Conservation (phyloP, 2,888 invertebrate species). For the Cryptus armator region DNA sequence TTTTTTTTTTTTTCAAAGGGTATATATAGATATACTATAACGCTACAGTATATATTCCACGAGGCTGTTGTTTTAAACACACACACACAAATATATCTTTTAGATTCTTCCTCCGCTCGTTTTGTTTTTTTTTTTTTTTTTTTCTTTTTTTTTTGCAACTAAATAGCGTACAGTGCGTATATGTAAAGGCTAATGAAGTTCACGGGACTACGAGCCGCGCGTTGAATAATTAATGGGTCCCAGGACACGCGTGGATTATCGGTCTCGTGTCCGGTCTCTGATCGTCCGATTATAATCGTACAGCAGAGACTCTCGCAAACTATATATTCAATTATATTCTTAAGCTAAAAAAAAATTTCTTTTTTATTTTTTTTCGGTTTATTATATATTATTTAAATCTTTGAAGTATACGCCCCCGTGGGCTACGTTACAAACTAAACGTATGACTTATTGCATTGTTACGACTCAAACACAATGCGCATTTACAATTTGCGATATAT, state of each 20-base stretch:
- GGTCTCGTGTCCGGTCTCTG: constrained; percentile 17
- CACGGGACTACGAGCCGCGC: constrained; percentile 29
- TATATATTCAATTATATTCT: constrained; percentile 55
- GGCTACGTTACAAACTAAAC: constrained; percentile 59
- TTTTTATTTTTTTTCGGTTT: constrained; percentile 19
- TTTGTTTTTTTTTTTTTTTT: constrained; percentile 33
- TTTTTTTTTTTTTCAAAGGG: constrained; percentile 53
- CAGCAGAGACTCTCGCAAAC: constrained; percentile 40
- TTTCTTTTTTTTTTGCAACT: constrained; percentile 47
- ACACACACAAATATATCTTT: constrained; percentile 23
- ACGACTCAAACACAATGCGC: constrained; percentile 41
- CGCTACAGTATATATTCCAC: constrained; percentile 54
- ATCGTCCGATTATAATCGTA: background rate
- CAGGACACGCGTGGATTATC: constrained; percentile 13
- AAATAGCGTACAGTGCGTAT: constrained; percentile 51
- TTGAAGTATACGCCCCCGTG: constrained; percentile 53
- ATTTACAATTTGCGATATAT: constrained; percentile 35
- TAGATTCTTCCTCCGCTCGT: constrained; percentile 22
- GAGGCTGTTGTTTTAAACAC: constrained; percentile 61
- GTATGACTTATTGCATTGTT: constrained; percentile 66
- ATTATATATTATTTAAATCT: constrained; percentile 64
- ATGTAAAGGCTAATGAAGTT: constrained; percentile 41
- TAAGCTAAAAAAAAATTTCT: constrained; percentile 8
- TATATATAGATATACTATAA: constrained; percentile 44
- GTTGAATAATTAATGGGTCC: constrained; percentile 28